Base-by-base conservation (phyloP, 2,113 vertebrate species). In the Phylloscopus trochilus region DNA sequence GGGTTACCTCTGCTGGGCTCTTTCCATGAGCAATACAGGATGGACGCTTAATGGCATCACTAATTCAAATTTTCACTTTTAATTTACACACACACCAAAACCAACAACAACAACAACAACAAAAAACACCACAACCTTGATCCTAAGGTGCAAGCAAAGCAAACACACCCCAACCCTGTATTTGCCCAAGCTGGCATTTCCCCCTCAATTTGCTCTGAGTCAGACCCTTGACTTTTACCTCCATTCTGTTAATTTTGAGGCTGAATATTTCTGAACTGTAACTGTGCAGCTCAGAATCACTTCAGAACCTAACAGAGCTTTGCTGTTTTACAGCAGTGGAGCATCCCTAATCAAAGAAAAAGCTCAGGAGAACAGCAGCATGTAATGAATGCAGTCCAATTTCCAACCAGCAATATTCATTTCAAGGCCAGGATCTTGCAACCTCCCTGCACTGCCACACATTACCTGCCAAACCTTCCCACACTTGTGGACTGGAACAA, bases 401-500 rank as follows among this genome's bases (percentile, higher is more conserved):
- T 96, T 96, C 88, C 90, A 96, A 88, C 58, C 91, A 92, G 83
- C 37, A 95, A 39, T 92, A 75, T 66, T 95, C 70, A 94, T 95
- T 93, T 80, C 60, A 58, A 87, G 75, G 88, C 88, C 87, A 33
- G 27, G 76, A 56, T 94, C 89, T 95, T 93, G 95, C 47, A 73
- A 28, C 82, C 64, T 96, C 93, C 89, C 89, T 56, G 46, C 59
- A 39, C 90, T 96, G 87, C 80, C 70, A 92, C 93, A 77, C 83
- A 37, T 96, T 95, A 95, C 95, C 96, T 97, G 92, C 90, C 80
- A 95, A 94, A 73, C 55, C 79, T 87, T 82, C 91, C 83, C 90
- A 89, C 89, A 74, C 94, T 96, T 91, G 88, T 6, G 5, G 86
- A 60, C 87, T 96, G 90, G 82, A 96, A 92, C 92, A 89, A 90